Evolutionary conservation across 2,888 invertebrate species (phyloP).

Genomic region (Microctonus hyperodae): DNA sequence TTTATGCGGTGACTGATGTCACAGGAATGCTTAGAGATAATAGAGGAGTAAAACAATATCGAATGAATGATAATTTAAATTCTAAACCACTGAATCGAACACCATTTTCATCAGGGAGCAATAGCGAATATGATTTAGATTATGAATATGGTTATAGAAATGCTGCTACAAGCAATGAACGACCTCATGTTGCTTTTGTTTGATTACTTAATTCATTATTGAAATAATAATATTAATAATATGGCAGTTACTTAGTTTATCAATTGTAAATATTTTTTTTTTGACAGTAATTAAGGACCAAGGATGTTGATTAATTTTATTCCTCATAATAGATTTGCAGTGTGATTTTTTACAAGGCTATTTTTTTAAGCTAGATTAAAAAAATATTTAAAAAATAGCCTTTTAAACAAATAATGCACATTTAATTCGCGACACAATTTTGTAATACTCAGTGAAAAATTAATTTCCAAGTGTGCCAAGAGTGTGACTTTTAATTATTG

Average conservation of each 20-base stretch:
- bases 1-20: conserved; percentile 60
- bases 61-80: conserved; percentile 47
- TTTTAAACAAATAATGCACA: no score
- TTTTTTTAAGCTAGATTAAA: no score
- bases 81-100: conserved; percentile 26
- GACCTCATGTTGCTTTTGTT: conserved; percentile 61
- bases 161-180: conserved; percentile 46
- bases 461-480: conserved; percentile 12
- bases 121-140: conserved; percentile 52
- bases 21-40: conserved; percentile 43
- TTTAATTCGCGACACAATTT: no score
- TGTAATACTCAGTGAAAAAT: no score
- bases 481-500: conserved; percentile 4
- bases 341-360: no score
- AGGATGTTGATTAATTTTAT: background rate
- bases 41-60: conserved; percentile 38
- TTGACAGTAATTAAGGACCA: background rate
- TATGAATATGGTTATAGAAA: conserved; percentile 51
- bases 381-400: no score
- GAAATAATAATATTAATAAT: no score
- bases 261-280: no score
- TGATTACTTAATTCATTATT: conserved; percentile 43
- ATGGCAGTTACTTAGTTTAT: no score
- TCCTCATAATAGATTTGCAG: no score
- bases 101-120: conserved; percentile 21